Evolutionary conservation across 2,797 vertebrate genomes (phyloP), one percentile per base, ranked within the genome.

Genomic region (Oryzias sinensis): DNA sequence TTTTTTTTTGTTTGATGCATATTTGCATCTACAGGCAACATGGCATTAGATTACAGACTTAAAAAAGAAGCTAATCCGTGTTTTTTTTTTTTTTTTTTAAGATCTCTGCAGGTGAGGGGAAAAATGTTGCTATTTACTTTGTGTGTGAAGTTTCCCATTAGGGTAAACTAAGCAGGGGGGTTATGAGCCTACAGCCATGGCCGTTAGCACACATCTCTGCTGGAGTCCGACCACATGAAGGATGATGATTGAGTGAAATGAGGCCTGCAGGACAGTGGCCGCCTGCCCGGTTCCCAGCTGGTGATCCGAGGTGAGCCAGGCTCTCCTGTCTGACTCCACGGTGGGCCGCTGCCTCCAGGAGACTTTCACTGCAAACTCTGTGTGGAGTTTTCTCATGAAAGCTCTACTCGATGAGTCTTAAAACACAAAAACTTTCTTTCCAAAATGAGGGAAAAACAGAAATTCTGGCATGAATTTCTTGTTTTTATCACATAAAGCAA

Each of bases 291-390:
- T 33, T 64, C 65, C 56, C 60, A 44, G 68, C 68, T 53, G 66
- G 62, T 37, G 58, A 1, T 49, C 46, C 65, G 62, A 76, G 75
- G 76, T 77, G 70, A 64, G 66, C 73, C 71, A 56, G 57, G 45
- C 59, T 56, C 74, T 17, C 1, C 6, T 41, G 64, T 56, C 45
- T 9, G 47, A 27, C 59, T 63, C 65, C 65, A 48, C 58, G 9
- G 54, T 8, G 59, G 49, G 43, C 40, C 5, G 4, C 22, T 11
- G 65, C 61, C 49, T 59, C 14, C 0, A 48, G 58, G 56, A 70
- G 60, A 58, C 6, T 20, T 2, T 20, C 9, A 18, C 37, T 14
- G 37, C 43, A 43, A 33, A 29, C 17, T 2, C 1, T 7, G n/a
- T 22, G n/a, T 6, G 6, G 5, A 13, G 5, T 33, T 53, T 22